Conservation (phyloP, 2,797 vertebrate species). For the Argyrosomus regius region DNA sequence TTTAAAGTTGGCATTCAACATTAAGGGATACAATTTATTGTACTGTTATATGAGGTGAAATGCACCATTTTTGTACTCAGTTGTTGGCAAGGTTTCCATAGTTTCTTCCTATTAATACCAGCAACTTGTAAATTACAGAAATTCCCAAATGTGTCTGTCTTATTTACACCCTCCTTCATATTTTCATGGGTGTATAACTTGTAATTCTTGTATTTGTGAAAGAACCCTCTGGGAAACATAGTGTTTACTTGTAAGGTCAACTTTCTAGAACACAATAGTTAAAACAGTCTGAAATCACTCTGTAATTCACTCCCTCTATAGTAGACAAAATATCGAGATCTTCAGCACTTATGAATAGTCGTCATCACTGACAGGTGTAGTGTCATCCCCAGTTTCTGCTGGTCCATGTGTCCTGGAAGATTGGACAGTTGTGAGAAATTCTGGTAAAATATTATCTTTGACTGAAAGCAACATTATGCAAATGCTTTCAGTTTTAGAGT, state of each 20-base stretch:
- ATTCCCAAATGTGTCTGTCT: background rate
- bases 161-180: constrained; percentile 17
- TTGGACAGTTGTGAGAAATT: too few relatives aligned
- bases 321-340: background rate
- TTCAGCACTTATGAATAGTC: background rate
- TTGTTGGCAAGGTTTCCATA: background rate
- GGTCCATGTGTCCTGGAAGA: too few relatives aligned
- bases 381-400: background rate
- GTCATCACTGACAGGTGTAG: background rate
- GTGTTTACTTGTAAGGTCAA: constrained; percentile 15
- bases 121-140: constrained; percentile 1
- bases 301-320: background rate
- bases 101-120: constrained; percentile 9
- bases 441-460: too few relatives aligned
- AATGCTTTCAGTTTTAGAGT: too few relatives aligned
- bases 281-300: background rate
- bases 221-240: background rate
- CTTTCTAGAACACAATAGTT: background rate
- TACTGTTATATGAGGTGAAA: background rate
- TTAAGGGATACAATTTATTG: background rate
- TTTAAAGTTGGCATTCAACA: background rate
- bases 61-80: background rate
- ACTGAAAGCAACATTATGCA: too few relatives aligned
- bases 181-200: background rate
- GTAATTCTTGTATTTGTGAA: constrained; percentile 11